Conservation (phyloP, 2,797 vertebrate genomes). For the Lacerta bilineata region DNA sequence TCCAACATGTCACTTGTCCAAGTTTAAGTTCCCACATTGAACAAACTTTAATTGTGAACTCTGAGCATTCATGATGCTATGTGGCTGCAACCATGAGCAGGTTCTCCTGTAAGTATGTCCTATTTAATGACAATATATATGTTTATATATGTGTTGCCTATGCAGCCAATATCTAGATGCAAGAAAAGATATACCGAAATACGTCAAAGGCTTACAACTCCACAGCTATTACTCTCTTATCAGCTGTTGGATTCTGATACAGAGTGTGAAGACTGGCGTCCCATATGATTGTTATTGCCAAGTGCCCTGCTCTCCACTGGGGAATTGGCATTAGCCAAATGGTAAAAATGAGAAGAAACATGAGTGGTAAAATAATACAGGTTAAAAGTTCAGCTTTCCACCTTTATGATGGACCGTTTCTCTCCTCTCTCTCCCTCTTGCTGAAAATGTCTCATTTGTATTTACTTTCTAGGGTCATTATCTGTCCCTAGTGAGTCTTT, state of each 20-base stretch:
- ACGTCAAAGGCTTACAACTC: background rate
- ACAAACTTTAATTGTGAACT: background rate
- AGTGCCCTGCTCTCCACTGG: constrained; percentile 50
- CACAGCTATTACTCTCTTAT: constrained; percentile 14
- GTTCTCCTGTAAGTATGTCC: background rate
- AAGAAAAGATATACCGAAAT: background rate
- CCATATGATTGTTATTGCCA: constrained; percentile 28
- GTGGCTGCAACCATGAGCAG: background rate
- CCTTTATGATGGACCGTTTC: constrained; percentile 73
- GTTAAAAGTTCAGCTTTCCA: constrained; percentile 78
- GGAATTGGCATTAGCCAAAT: constrained; percentile 52
- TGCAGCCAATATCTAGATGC: background rate
- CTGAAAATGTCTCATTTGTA: constrained; percentile 74
- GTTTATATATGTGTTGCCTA: background rate
- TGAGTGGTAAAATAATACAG: constrained; percentile 65
- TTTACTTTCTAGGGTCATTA: constrained; percentile 77
- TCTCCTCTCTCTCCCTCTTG: constrained; percentile 51
- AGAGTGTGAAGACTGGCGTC: constrained; percentile 55
- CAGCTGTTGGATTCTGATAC: constrained; percentile 37
- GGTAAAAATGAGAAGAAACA: constrained; percentile 58
- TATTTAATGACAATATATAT: background rate
- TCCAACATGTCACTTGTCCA: background rate
- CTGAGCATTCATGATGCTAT: background rate
- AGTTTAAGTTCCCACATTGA: background rate
- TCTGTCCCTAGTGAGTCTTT: constrained; percentile 79